A percentile compares a stretch with the other conserved stretches of the same genome.
Conservation (phyloP, 2,113 vertebrate genomes). For the Pheucticus melanocephalus region DNA sequence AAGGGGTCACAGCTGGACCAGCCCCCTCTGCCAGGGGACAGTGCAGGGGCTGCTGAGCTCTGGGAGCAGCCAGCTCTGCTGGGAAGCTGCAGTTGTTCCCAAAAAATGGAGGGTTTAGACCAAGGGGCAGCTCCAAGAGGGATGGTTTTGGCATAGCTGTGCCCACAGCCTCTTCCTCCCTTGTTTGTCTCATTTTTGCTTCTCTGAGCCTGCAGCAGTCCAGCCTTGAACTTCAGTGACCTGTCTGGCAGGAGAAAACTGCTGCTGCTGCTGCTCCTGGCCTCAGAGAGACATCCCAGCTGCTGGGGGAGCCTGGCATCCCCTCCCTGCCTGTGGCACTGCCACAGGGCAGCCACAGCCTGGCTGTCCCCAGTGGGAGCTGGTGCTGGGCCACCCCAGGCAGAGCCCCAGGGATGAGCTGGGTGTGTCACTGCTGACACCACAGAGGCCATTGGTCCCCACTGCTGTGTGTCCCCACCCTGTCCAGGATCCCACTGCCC, state of each 20-base stretch:
- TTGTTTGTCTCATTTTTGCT: background rate
- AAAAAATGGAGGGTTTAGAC: background rate
- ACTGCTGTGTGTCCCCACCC: fast-evolving
- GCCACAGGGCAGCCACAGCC: background rate
- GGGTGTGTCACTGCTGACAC: background rate
- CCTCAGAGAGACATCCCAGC: background rate
- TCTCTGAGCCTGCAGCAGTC: fast-evolving
- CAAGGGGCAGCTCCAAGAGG: background rate
- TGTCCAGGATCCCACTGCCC: background rate
- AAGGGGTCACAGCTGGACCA: background rate
- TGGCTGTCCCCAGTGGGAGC: background rate
- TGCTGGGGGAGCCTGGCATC: background rate
- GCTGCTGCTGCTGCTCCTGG: fast-evolving
- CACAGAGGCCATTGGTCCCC: fast-evolving
- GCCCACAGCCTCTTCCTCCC: background rate
- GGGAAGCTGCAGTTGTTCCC: background rate
- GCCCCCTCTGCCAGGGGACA: background rate
- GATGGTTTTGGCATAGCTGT: background rate
- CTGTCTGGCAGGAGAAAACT: background rate
- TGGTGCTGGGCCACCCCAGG: background rate
- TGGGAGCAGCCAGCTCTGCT: fast-evolving
- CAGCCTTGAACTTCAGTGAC: fast-evolving
- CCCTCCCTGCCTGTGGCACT: background rate
- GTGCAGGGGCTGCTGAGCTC: background rate
- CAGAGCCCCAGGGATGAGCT: fast-evolving